A percentile compares a stretch with the other conserved stretches of the same genome.
These are phyloP conservation scores for Podocnemis expansa DNA, from an alignment of 2,113 vertebrate species.

Conservation along the genomic window DNA sequence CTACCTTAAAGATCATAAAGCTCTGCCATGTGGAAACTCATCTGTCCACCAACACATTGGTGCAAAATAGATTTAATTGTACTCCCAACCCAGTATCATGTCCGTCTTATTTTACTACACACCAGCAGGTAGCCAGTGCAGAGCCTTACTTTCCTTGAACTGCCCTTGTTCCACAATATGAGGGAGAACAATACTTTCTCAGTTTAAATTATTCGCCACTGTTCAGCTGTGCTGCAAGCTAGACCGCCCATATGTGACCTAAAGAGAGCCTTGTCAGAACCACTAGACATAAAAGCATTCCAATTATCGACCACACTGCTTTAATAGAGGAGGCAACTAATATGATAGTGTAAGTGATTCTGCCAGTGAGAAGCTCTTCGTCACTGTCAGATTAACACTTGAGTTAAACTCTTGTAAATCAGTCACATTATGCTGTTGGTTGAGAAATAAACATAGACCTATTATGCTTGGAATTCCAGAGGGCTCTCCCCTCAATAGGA, in stretches of 20 bases:
- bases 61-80: slow-evolving; percentile 93
- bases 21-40: slow-evolving; percentile 88
- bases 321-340: slow-evolving; percentile 86
- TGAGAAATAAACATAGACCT: slow-evolving; percentile 82
- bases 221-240: slow-evolving; percentile 88
- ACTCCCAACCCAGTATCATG: slow-evolving; percentile 84
- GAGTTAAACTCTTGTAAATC: slow-evolving; percentile 89
- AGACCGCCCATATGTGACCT: slow-evolving; percentile 88
- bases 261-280: slow-evolving; percentile 88
- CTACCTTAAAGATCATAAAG: slow-evolving; percentile 91
- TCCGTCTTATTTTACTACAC: slow-evolving; percentile 87
- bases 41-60: slow-evolving; percentile 85
- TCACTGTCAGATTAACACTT: slow-evolving; percentile 89
- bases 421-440: slow-evolving; percentile 80
- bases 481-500: slow-evolving; percentile 63
- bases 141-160: slow-evolving; percentile 87
- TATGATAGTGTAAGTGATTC: slow-evolving; percentile 85
- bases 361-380: slow-evolving; percentile 82
- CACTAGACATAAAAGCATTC: slow-evolving; percentile 91
- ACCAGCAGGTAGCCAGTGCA: slow-evolving; percentile 82
- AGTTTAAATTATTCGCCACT: slow-evolving; percentile 94
- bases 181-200: slow-evolving; percentile 85
- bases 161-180: slow-evolving; percentile 81
- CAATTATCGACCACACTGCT: slow-evolving; percentile 91
- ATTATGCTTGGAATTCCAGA: slow-evolving; percentile 77